Conservation (phyloP, 2,797 vertebrate species). For the Diglossa cyanea region DNA sequence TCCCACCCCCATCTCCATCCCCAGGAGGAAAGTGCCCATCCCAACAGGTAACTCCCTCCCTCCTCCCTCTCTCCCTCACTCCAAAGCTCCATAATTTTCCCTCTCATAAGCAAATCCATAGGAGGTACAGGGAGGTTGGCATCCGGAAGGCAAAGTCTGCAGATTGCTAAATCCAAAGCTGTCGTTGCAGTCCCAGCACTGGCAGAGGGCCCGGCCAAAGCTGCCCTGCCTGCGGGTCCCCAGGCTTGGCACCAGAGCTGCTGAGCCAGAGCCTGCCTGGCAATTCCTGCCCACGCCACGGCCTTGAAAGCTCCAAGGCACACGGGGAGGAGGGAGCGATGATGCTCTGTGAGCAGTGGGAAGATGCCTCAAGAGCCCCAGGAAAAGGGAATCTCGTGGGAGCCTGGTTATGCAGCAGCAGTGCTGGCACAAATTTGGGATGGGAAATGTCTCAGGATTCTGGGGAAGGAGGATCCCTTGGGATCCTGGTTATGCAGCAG, state of each 20-base stretch:
- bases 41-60: background rate
- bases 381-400: background rate
- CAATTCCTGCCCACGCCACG: background rate
- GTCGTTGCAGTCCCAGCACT: background rate
- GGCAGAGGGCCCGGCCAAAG: background rate
- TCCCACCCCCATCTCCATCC: background rate
- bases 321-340: background rate
- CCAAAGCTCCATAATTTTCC: background rate
- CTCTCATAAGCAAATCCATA: background rate
- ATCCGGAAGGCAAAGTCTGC: background rate
- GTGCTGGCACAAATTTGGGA: background rate
- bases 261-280: background rate
- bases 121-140: background rate
- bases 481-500: background rate
- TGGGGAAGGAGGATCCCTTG: fast-evolving
- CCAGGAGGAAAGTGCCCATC: background rate
- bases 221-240: background rate
- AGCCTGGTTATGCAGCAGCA: background rate
- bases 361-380: background rate
- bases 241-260: background rate
- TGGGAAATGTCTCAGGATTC: background rate
- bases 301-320: background rate
- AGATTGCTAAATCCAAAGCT: conserved; percentile 5
- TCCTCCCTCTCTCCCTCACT: background rate
- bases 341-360: background rate